phyloP scores from a whole-genome alignment of 2,888 invertebrate genomes.

The Ophion ventricosus region DNA sequence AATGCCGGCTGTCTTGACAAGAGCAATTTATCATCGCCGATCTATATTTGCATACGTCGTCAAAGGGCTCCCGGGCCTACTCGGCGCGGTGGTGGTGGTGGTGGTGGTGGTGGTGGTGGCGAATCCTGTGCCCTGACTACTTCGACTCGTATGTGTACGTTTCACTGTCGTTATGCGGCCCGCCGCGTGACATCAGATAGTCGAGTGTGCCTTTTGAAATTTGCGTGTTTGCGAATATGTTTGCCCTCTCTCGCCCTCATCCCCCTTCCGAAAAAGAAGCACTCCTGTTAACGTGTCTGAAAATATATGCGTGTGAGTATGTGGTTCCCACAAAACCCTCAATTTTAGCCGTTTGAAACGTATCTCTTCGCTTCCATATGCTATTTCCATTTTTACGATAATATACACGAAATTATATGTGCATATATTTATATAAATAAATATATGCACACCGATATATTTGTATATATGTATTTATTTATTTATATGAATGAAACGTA shows the following conservation, averaged over 20 bases:
- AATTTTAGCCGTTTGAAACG: conserved; percentile 67
- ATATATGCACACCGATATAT: not conserved
- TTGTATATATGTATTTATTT: not conserved
- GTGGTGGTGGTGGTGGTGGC: conserved; percentile 16
- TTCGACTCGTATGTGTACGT: not conserved
- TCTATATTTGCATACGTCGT: conserved; percentile 83
- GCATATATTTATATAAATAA: not conserved
- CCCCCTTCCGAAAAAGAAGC: conserved; percentile 19
- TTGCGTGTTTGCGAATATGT: conserved; percentile 83
- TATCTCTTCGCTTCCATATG: conserved; percentile 62
- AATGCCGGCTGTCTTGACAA: conserved; percentile 83
- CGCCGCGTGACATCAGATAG: conserved; percentile 79
- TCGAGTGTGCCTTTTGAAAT: conserved; percentile 83
- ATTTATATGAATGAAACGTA: too few species aligned
- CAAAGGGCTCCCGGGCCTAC: conserved; percentile 76
- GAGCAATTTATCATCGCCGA: conserved; percentile 83
- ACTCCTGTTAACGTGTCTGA: not conserved
- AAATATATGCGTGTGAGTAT: not conserved
- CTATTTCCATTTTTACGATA: conserved; percentile 37
- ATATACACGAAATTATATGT: not conserved
- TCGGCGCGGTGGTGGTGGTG: conserved; percentile 28
- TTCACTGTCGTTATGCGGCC: conserved; percentile 75
- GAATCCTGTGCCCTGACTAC: not conserved
- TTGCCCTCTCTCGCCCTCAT: conserved; percentile 65
- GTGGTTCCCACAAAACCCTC: not conserved